phyloP scores from a whole-genome alignment of 2,888 invertebrate species.

The Lomographa bimaculata region DNA sequence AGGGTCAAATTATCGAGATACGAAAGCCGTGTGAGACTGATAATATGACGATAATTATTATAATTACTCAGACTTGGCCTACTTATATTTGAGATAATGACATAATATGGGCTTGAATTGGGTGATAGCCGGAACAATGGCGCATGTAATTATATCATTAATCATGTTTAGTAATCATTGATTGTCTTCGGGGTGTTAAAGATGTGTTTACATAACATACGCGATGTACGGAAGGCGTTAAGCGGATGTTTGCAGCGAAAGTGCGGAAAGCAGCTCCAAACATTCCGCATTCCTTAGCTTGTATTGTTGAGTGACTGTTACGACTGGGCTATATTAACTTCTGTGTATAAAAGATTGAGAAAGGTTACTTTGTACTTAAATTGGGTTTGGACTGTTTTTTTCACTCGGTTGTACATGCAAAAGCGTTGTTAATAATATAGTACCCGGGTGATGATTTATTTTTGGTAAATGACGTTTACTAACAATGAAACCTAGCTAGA shows the following conservation, averaged over 20 bases:
- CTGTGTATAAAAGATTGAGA: constrained; percentile 11
- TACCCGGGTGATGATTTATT: no score
- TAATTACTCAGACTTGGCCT: no score
- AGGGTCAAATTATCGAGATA: no score
- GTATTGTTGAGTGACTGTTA: constrained; percentile 28
- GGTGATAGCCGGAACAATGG: constrained; percentile 39
- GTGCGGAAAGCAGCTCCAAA: constrained; percentile 68
- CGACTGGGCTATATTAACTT: constrained; percentile 26
- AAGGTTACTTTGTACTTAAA: no score
- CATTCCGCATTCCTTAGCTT: constrained; percentile 71
- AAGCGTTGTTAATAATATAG: no score
- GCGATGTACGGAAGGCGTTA: constrained; percentile 51
- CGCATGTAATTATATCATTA: constrained; percentile 36
- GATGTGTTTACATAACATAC: constrained; percentile 61
- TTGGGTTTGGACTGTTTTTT: no score
- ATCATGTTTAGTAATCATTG: constrained; percentile 45
- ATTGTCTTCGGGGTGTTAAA: constrained; percentile 45
- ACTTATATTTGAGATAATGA: no score
- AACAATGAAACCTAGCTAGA: no score
- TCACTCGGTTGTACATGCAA: no score
- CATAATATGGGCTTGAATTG: constrained; percentile 27
- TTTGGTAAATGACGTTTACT: no score
- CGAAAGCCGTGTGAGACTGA: no score
- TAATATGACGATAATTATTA: no score
- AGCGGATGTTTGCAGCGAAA: constrained; percentile 75